These are phyloP conservation scores for Siniperca scherzeri DNA, from an alignment of 2,797 vertebrate species.

Conservation along the genomic window DNA sequence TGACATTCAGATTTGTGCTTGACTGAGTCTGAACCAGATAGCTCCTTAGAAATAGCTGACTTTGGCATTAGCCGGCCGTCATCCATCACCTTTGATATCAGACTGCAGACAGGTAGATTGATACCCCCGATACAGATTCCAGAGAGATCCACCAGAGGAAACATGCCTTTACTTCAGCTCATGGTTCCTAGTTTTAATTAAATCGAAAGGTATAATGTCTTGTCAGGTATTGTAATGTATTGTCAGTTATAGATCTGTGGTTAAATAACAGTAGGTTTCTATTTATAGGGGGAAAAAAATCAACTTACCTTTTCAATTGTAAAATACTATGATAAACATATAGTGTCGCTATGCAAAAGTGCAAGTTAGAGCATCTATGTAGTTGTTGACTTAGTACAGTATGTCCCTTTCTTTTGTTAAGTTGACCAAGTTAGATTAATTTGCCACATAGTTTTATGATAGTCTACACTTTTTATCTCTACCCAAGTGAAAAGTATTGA, in stretches of 20 bases:
- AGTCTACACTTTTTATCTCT: slow-evolving; percentile 3
- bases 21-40: slow-evolving; percentile 79
- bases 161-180: slow-evolving; percentile 36
- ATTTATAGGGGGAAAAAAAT: neutral
- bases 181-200: slow-evolving; percentile 29
- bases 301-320: neutral
- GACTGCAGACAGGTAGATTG: slow-evolving; percentile 77
- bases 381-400: neutral
- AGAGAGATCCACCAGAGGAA: slow-evolving; percentile 45
- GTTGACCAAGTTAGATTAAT: neutral
- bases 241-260: neutral
- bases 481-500: neutral
- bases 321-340: neutral
- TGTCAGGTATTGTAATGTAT: neutral
- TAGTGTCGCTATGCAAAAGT: neutral
- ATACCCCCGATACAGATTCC: slow-evolving; percentile 65
- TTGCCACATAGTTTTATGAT: neutral
- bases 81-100: slow-evolving; percentile 82
- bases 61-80: slow-evolving; percentile 71
- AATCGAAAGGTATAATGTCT: slow-evolving; percentile 29
- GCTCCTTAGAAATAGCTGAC: slow-evolving; percentile 78
- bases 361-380: neutral
- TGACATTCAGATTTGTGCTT: slow-evolving; percentile 80
- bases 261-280: neutral
- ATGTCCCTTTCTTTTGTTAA: too few relatives aligned